These are phyloP conservation scores for Papilio machaon DNA, from an alignment of 1,140 invertebrate genomes.

Conservation along the genomic window DNA sequence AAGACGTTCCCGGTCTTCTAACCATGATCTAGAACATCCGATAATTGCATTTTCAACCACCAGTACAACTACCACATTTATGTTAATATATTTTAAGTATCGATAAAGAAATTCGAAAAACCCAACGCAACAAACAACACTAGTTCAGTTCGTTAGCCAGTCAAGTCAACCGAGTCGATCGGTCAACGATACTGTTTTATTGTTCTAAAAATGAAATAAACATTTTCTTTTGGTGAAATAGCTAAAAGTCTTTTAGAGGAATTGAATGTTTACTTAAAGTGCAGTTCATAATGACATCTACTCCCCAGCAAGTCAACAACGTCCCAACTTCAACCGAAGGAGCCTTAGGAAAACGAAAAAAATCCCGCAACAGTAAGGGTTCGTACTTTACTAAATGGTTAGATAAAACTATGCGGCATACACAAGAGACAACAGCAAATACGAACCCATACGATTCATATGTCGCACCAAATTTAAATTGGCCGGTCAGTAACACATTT, in stretches of 20 bases:
- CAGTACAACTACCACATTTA: neutral
- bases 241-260: constrained; percentile 19
- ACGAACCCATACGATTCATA: constrained; percentile 67
- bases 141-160: constrained; percentile 39
- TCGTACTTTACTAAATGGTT: constrained; percentile 76
- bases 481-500: constrained; percentile 61
- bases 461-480: constrained; percentile 62
- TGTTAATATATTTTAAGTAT: neutral
- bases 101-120: neutral
- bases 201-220: constrained; percentile 55
- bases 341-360: constrained; percentile 75
- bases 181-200: constrained; percentile 39
- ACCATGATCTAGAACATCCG: too few relatives aligned
- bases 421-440: constrained; percentile 64
- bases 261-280: constrained; percentile 36
- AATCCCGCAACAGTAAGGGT: constrained; percentile 65
- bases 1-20: too few relatives aligned
- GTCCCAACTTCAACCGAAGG: constrained; percentile 67
- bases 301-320: constrained; percentile 71
- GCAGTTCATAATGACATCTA: constrained; percentile 64
- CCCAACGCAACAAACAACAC: neutral
- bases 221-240: constrained; percentile 32
- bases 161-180: constrained; percentile 35
- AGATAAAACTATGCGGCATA: constrained; percentile 71
- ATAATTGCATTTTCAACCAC: too few relatives aligned